Evolutionary conservation across 2,797 vertebrate species (phyloP).

Genomic region (Capromys pilorides): DNA sequence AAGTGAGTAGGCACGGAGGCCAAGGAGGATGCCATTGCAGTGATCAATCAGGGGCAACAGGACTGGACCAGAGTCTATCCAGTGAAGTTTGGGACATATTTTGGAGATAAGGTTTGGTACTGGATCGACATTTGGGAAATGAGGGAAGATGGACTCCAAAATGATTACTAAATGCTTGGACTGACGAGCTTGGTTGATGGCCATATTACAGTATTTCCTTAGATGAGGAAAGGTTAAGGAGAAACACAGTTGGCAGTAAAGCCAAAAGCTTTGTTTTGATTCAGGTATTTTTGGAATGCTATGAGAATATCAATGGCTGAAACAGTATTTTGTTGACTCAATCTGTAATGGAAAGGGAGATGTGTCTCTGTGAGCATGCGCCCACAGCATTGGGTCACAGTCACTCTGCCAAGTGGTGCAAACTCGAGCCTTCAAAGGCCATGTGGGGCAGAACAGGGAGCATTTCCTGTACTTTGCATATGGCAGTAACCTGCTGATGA

Average conservation of each 20-base stretch:
- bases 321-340: neutral
- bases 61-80: neutral
- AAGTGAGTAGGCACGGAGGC: neutral
- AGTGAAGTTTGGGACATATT: neutral
- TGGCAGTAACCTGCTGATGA: no score
- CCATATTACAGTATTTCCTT: neutral
- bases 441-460: constrained; percentile 39
- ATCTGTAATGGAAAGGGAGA: constrained; percentile 21
- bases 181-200: neutral
- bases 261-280: constrained; percentile 38
- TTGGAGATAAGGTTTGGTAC: neutral
- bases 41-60: neutral
- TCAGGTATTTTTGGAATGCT: constrained; percentile 45
- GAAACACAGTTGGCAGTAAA: neutral
- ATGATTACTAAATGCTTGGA: neutral
- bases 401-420: no score
- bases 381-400: no score
- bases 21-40: neutral
- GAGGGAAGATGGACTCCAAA: neutral
- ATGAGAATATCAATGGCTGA: neutral
- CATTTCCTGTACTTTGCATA: no score
- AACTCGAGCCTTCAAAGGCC: no score
- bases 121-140: neutral
- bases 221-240: neutral
- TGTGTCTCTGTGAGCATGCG: neutral